Base-by-base conservation (phyloP, 2,113 vertebrate species). In the Catharus minimus region DNA sequence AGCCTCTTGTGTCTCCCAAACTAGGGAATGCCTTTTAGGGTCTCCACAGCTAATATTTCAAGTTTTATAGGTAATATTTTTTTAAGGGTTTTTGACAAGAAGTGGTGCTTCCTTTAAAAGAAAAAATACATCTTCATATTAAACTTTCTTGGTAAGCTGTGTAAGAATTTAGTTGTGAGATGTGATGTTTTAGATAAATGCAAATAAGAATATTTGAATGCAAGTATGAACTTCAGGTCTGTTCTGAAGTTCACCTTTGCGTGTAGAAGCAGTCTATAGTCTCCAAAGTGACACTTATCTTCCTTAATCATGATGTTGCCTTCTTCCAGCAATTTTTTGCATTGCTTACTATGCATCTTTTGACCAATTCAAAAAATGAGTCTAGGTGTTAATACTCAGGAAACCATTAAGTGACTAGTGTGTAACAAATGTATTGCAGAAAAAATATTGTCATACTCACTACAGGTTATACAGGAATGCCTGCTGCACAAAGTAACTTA, bases 101-200 rank as follows among this genome's bases (percentile, higher is more conserved):
- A 67, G 43, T 53, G 1, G 16, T 68, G 12, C 13, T 61, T 38
- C 67, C 14, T 55, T 73, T 55, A 3, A 39, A 32, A 49, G 44
- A 71, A 20, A 2, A 0, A 52, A 22, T 36, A 36, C 3, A 16
- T 73, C 5, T 65, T 75, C 1, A 0, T 56, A 22, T n/a, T 44
- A 73, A 57, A 4, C 4, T 60, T 21, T 68, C 50, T 57, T 73
- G 49, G 9, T 62, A 78, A 82, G n/a, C 12, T 75, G 10, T 23
- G 5, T 20, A 39, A 72, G 39, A 78, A 67, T 75, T 75, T 27
- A 68, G 15, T 64, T 83, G 13, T 33, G 24, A 72, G 84, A 50
- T 33, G 32, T 47, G 47, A 66, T 71, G 12, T 67, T 46, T 26
- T 36, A 71, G 21, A 53, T 44, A 15, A 86, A 60, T 49, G 46